Conservation (phyloP, 1,140 invertebrate species). For the Drusus annulatus region DNA sequence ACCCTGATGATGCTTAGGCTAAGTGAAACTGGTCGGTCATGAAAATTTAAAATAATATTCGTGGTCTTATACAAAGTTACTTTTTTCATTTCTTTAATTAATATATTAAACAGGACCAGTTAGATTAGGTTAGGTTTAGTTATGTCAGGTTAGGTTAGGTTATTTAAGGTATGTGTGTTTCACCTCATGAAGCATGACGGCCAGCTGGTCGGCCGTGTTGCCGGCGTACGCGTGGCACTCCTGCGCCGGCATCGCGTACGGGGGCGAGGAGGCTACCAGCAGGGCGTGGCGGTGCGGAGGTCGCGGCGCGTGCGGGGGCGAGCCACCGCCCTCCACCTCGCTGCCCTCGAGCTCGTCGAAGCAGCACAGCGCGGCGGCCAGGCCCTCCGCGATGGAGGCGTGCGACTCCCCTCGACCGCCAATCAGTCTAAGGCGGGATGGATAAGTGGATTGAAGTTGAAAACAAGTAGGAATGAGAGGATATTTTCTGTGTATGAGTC, state of each 20-base stretch:
- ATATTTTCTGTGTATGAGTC: too few relatives aligned
- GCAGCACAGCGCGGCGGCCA: conserved; percentile 88
- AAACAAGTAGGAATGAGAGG: too few relatives aligned
- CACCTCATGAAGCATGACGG: conserved; percentile 61
- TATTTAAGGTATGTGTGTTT: too few relatives aligned
- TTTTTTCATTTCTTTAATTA: too few relatives aligned
- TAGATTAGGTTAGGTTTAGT: too few relatives aligned
- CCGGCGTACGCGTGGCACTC: conserved; percentile 84
- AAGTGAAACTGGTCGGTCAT: too few relatives aligned
- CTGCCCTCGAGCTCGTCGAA: conserved; percentile 86
- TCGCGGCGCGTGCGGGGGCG: conserved; percentile 55
- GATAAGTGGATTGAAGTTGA: too few relatives aligned
- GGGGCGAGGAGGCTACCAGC: conserved; percentile 93
- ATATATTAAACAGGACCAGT: background rate
- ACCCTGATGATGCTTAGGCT: too few relatives aligned
- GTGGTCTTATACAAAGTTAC: too few relatives aligned
- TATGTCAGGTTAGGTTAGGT: too few relatives aligned
- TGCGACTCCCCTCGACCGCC: conserved; percentile 91
- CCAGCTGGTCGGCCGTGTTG: conserved; percentile 69
- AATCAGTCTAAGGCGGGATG: conserved; percentile 77
- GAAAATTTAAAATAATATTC: too few relatives aligned
- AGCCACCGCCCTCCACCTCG: background rate
- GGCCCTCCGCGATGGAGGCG: conserved; percentile 92
- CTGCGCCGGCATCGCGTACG: conserved; percentile 87
- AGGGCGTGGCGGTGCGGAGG: conserved; percentile 81